These are phyloP conservation scores for Leptinotarsa undecemlineata DNA, from an alignment of 1,140 invertebrate species.

Conservation along the genomic window DNA sequence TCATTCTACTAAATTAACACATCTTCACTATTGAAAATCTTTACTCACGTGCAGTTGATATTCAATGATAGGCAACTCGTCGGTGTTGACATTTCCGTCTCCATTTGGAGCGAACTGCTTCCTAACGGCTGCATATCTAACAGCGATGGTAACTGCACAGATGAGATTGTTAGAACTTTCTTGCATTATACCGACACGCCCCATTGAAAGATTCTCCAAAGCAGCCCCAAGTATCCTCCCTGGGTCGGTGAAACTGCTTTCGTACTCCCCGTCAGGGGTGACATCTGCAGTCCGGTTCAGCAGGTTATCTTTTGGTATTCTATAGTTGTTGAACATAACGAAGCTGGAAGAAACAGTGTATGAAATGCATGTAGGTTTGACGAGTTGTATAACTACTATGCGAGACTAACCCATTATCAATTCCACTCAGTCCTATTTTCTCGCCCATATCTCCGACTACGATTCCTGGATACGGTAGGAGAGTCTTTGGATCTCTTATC, in stretches of 20 bases:
- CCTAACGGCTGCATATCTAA: conserved; percentile 87
- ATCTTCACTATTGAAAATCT: too few species aligned
- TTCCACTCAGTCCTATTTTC: conserved; percentile 84
- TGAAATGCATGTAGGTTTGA: not conserved
- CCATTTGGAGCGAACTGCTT: conserved; percentile 82
- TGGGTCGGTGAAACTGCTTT: conserved; percentile 76
- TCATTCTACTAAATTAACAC: too few species aligned
- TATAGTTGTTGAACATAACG: conserved; percentile 84
- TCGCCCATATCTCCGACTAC: conserved; percentile 83
- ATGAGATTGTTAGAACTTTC: conserved; percentile 77
- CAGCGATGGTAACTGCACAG: conserved; percentile 79
- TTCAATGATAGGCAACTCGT: conserved; percentile 83
- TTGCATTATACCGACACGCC: conserved; percentile 74
- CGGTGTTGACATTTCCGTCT: conserved; percentile 54
- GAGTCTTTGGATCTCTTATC: conserved; percentile 75
- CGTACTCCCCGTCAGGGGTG: conserved; percentile 80
- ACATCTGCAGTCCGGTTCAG: conserved; percentile 92
- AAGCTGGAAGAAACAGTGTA: conserved; percentile 63
- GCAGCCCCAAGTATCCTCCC: conserved; percentile 78
- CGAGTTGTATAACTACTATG: not conserved
- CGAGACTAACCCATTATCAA: conserved; percentile 78
- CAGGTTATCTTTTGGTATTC: conserved; percentile 80
- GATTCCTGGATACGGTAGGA: conserved; percentile 72
- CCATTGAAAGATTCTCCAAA: conserved; percentile 84
- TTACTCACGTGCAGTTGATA: conserved; percentile 81